Conservation (phyloP, 2,113 vertebrate species). For the Clarias magur region DNA sequence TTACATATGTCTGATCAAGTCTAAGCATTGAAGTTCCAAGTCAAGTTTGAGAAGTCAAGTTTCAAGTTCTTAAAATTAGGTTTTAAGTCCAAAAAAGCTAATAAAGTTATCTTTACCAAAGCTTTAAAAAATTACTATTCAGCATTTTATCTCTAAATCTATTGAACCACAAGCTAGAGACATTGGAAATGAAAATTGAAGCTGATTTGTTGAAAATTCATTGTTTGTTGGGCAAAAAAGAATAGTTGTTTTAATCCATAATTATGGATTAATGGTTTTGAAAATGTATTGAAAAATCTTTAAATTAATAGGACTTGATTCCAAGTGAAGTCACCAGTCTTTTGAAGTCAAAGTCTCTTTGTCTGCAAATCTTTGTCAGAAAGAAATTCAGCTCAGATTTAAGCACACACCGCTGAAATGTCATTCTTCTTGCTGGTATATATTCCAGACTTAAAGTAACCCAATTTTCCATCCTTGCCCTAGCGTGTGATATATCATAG, state of each 20-base stretch:
- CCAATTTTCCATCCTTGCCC: conserved; percentile 10
- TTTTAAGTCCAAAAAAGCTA: background rate
- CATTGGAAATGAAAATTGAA: background rate
- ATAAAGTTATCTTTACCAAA: background rate
- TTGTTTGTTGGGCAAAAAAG: background rate
- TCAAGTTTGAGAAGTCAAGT: background rate
- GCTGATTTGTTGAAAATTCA: background rate
- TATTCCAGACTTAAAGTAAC: background rate
- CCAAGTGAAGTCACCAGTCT: background rate
- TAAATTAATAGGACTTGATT: background rate
- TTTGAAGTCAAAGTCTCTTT: background rate
- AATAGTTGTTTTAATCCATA: background rate
- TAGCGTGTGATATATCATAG: conserved; percentile 12
- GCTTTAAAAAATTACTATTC: background rate
- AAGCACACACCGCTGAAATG: background rate
- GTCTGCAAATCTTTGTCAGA: background rate
- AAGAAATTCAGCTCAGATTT: background rate
- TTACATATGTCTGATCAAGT: background rate
- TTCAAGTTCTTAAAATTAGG: background rate
- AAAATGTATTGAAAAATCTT: background rate
- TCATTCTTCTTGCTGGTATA: background rate
- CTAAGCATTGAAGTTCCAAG: background rate
- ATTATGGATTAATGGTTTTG: background rate
- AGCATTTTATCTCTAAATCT: background rate
- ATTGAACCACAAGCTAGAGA: background rate